These are phyloP conservation scores for Zoanthus gigantus DNA, from an alignment of 92 coral and sea anemone genomes.

Conservation along the genomic window DNA sequence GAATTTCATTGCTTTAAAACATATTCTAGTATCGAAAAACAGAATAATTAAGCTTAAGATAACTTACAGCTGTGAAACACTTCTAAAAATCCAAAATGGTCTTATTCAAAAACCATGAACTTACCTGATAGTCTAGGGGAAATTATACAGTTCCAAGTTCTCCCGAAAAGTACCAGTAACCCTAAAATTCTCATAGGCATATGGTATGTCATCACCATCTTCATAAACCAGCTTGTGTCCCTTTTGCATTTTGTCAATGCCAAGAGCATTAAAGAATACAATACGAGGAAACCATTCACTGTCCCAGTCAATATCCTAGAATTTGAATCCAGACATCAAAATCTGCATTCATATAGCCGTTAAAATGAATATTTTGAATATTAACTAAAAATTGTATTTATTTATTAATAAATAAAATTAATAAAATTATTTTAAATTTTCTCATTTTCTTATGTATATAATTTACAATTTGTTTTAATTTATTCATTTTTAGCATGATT, in stretches of 20 bases:
- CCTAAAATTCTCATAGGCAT: constrained; percentile 67
- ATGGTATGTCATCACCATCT: constrained; percentile 64
- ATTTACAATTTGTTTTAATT: too few relatives aligned
- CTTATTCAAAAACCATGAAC: background rate
- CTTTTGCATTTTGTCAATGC: constrained; percentile 70
- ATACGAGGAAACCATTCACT: constrained; percentile 76
- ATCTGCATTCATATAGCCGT: background rate
- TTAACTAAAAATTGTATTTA: too few relatives aligned
- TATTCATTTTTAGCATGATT: too few relatives aligned
- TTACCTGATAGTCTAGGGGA: constrained; percentile 78
- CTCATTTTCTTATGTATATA: too few relatives aligned
- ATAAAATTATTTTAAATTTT: too few relatives aligned
- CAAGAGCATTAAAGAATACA: constrained; percentile 71
- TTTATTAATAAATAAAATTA: too few relatives aligned
- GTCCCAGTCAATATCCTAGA: constrained; percentile 77
- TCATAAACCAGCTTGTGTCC: constrained; percentile 65
- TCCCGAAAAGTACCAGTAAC: constrained; percentile 74
- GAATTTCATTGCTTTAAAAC: too few relatives aligned
- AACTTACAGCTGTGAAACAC: too few relatives aligned
- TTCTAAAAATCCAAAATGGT: too few relatives aligned
- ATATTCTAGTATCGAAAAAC: too few relatives aligned
- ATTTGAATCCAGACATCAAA: background rate
- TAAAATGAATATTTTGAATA: too few relatives aligned
- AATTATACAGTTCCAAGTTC: constrained; percentile 76
- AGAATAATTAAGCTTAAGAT: too few relatives aligned